Percentiles rank a stretch among this genome's conserved stretches.
Evolutionary conservation across 35 echinoderm and acorn worm species (phyloP).

Genomic region (Diadema setosum): DNA sequence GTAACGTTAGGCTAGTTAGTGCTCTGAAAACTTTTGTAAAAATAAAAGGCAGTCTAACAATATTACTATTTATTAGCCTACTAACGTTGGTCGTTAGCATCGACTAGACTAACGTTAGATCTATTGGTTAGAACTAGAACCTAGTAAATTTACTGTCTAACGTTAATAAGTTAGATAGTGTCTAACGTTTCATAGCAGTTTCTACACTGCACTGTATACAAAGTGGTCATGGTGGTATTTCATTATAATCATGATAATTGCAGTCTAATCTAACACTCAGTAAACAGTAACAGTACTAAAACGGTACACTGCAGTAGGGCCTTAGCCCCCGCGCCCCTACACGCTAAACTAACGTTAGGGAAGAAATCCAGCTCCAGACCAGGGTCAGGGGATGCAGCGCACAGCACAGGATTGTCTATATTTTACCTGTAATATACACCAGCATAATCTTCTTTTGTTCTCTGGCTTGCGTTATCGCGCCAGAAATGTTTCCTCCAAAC

Average conservation of each 20-base stretch:
- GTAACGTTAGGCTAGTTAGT: too few species aligned
- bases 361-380: not conserved
- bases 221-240: not conserved
- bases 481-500: slow-evolving; percentile 62
- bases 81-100: too few species aligned
- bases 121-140: too few species aligned
- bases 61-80: too few species aligned
- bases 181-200: too few species aligned
- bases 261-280: not conserved
- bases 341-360: not conserved
- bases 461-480: slow-evolving; percentile 60
- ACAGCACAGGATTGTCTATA: not conserved
- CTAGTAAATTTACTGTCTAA: too few species aligned
- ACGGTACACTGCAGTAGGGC: not conserved
- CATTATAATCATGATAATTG: not conserved
- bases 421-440: slow-evolving; percentile 66
- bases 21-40: too few species aligned
- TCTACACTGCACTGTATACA: too few species aligned
- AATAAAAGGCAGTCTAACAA: too few species aligned
- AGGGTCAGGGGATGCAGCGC: not conserved
- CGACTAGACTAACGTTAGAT: too few species aligned
- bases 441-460: slow-evolving; percentile 52
- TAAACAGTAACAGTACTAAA: not conserved
- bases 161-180: too few species aligned
- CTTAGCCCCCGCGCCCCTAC: not conserved